These are phyloP conservation scores for Etheostoma nigrum DNA, from an alignment of 2,797 vertebrate genomes.

Conservation along the genomic window DNA sequence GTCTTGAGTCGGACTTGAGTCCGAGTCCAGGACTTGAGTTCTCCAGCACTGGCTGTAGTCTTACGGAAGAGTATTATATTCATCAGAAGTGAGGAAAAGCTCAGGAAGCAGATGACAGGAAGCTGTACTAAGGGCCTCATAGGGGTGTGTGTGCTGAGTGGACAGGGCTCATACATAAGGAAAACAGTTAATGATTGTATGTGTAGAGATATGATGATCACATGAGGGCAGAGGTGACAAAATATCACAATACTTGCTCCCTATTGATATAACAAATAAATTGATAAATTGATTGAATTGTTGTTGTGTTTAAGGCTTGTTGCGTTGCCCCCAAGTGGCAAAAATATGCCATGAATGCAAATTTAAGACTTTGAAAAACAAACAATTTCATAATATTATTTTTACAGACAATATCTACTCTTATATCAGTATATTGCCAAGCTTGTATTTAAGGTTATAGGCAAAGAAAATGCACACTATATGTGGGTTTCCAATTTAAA, in stretches of 20 bases:
- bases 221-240: no score
- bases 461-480: neutral
- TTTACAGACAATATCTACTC: neutral
- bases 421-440: neutral
- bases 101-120: constrained; percentile 35
- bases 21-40: no score
- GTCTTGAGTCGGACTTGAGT: no score
- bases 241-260: no score
- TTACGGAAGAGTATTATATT: neutral
- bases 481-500: neutral
- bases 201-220: neutral
- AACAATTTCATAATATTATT: no score
- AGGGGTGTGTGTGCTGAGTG: constrained; percentile 33
- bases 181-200: neutral
- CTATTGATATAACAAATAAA: neutral
- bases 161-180: neutral
- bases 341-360: neutral
- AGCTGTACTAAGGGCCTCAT: constrained; percentile 32
- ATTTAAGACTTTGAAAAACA: neutral
- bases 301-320: neutral
- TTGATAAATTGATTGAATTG: neutral
- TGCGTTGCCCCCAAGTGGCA: neutral
- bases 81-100: neutral
- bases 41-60: no score
- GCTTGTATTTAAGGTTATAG: neutral